Evolutionary conservation across 2,113 vertebrate species (phyloP), one percentile per base, ranked within the genome.

Genomic region (Hylia prasina): DNA sequence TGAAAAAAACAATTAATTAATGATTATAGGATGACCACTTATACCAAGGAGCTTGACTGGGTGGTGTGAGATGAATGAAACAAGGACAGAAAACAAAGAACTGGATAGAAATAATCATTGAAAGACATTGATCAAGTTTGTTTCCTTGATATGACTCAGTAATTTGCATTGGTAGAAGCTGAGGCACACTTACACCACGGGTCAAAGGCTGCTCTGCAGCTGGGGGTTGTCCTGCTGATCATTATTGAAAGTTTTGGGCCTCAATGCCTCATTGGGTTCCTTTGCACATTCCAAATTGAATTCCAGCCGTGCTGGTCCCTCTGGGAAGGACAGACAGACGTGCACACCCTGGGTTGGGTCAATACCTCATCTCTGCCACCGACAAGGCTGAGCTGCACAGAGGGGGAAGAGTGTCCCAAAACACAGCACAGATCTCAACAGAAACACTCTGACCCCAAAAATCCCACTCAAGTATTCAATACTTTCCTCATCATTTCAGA

Each of bases 121-220:
- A 35, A 68, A 87, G 4, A 13, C 70, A 77, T 8, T 11, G 4
- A 68, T 37, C 24, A 18, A 7, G 10, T 27, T 47, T 58, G 10
- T 69, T 87, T 51, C 61, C 27, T 61, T n/a, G 33, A 8, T 35
- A 53, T 57, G 20, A 22, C 19, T 64, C 40, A 72, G 31, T 57
- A 30, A 10, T 53, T 87, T 47, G 2, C 20, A 11, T 44, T 31
- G 54, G n/a, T 3, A 27, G 33, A 33, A 61, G 31, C 15, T 40
- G 65, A 57, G 42, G 9, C 19, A 51, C 11, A 7, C 0, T 1
- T 11, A 22, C 28, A 28, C 10, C 61, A 19, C 1, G 8, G 33
- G 47, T 35, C 58, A 45, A 42, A 75, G 13, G n/a, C 27, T 39
- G n/a, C 2, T 54, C 20, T 31, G 54, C 33, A 23, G 4, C 2